Conservation (phyloP, 2,113 vertebrate species). For the Neotragus moschatus region DNA sequence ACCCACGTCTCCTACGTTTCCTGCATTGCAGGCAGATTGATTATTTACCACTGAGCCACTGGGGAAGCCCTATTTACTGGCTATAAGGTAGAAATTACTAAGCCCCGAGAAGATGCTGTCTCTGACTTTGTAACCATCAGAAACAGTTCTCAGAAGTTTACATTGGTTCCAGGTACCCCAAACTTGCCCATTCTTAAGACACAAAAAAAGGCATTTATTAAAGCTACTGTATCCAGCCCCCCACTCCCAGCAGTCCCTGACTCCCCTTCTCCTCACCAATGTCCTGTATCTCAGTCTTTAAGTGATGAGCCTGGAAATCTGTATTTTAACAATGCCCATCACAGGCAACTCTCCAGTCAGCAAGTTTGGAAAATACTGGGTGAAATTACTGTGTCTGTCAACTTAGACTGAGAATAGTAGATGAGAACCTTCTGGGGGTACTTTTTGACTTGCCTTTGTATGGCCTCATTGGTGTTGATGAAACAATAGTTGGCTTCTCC, state of each 20-base stretch:
- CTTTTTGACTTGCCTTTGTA: not conserved
- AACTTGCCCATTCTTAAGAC: not conserved
- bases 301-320: not conserved
- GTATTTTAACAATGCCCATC: not conserved
- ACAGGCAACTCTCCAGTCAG: not conserved
- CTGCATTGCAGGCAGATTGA: not conserved
- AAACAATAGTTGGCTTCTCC: not conserved
- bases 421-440: not conserved
- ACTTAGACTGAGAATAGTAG: not conserved
- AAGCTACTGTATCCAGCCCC: not conserved
- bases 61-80: not conserved
- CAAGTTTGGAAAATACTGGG: not conserved
- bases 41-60: not conserved
- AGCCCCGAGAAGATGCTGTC: not conserved
- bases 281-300: not conserved
- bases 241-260: rapidly evolving
- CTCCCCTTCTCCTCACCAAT: not conserved
- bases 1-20: not conserved
- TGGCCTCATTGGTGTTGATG: not conserved
- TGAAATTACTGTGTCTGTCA: not conserved
- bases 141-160: not conserved
- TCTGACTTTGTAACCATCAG: not conserved
- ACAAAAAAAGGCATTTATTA: not conserved
- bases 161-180: not conserved
- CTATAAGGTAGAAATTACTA: not conserved